Base-by-base conservation (phyloP, 2,888 invertebrate genomes). In the Trissolcus japonicus region DNA sequence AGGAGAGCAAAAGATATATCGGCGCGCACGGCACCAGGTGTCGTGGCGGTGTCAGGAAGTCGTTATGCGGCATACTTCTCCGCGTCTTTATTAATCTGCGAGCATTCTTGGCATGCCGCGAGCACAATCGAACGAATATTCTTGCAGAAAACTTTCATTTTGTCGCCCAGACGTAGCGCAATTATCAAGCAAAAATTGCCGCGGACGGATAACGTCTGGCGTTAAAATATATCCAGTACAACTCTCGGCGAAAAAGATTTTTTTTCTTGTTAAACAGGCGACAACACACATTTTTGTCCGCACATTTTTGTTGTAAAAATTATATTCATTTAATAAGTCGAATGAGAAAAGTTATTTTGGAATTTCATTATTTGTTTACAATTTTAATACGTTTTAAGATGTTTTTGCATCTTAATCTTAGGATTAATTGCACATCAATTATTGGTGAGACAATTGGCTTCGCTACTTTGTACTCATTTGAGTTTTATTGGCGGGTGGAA, bases 381-480 rank as follows among this genome's bases (percentile, higher is more conserved):
- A 6, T 13, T n/a, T n/a, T 11, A 46, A 46, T 16, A 6, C 16
- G 46, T 14, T 14, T 46, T 2, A 35, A 41, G 54, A 6, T n/a
- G n/a, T n/a, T n/a, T n/a, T n/a, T n/a, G n/a, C n/a, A n/a, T n/a
- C n/a, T n/a, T n/a, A n/a, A n/a, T 46, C 54, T 51, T 74, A 57
- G n/a, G 55, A 57, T 61, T 51, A 66, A 66, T 55, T 55, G 56
- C 13, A 48, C 19, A n/a, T n/a, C n/a, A 40, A 53, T 21, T 59
- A 66, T 66, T 66, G 55, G 43, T 61, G 7, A 9, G 56, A 35
- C 59, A 60, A 35, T 35, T 46, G 65, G 51, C 69, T 54, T 76
- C 48, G 69, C 60, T 69, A 69, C 68, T 76, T 76, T 76, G 69
- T 69, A 43, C 48, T 69, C 76, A 76, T 66, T n/a, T 71, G 76